Conservation (phyloP, 2,797 vertebrate species). For the Hafferia zeledoni region DNA sequence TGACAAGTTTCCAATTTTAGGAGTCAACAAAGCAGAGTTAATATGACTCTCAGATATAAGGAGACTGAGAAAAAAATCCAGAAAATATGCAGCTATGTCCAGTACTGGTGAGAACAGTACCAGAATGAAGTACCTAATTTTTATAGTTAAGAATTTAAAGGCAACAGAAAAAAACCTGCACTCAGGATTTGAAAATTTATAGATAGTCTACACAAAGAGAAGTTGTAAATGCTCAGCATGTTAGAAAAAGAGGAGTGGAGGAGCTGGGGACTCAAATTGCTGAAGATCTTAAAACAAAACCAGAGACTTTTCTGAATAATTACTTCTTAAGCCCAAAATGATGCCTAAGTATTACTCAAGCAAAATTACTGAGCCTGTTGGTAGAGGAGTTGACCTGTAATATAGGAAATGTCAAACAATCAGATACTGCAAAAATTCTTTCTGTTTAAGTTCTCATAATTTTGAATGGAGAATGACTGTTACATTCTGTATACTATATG, state of each 20-base stretch:
- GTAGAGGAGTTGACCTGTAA: neutral
- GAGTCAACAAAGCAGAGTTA: neutral
- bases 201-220: neutral
- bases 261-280: neutral
- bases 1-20: neutral
- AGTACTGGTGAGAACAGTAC: neutral
- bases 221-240: neutral
- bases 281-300: neutral
- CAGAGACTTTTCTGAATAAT: neutral
- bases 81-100: neutral
- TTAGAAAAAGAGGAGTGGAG: neutral
- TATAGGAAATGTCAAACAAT: neutral
- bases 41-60: neutral
- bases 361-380: neutral
- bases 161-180: neutral
- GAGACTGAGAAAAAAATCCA: neutral
- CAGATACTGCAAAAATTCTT: neutral
- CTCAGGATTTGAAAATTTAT: neutral
- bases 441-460: neutral
- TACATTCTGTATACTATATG: neutral
- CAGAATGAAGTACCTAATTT: neutral
- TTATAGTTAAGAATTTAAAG: neutral
- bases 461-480: neutral
- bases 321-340: neutral
- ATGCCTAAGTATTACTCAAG: neutral